Base-by-base conservation (phyloP, 2,797 vertebrate species). In the Intellagama lesueurii region DNA sequence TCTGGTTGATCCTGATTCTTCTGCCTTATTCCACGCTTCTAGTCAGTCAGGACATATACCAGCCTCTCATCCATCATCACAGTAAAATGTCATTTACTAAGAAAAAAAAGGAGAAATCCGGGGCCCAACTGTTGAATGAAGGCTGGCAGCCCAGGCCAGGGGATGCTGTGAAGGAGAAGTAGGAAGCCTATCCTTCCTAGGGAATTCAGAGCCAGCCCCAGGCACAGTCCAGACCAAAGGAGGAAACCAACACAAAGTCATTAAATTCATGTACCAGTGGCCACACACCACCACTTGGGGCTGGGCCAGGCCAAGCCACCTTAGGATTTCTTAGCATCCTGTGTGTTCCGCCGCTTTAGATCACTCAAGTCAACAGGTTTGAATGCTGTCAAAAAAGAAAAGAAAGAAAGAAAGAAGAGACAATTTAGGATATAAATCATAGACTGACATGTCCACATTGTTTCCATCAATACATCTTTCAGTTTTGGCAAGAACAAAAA, bases 301-400 rank as follows among this genome's bases (percentile, higher is more conserved):
- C 79, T 87, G 47, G 47, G 60, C 60, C 79, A 82, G 32, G 47
- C 80, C 72, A 60, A 44, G 89, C 64, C 89, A 83, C 81, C 97
- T 98, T 99, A 99, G 95, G 98, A 99, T 97, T 99, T 99, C 97
- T 99, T 99, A 84, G 98, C 94, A 87, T 99, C 99, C 95, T 99
- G 98, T 98, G 98, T 97, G 96, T 96, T 98, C 95, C 98, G 98
- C 94, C 98, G 98, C 96, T 98, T 99, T 96, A 99, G 97, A 94
- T 99, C 99, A 22, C 98, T 98, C 97, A 99, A 97, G 97, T 99
- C 99, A 68, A 99, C 97, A 83, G 99, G 99, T 93, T 98, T 99
- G 94, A 99, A 99, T 90, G 98, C 99, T 99, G 97, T 52, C 91
- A 7, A 92, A 72, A 22, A 60, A 52, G 83, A 32, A 64, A 24